phyloP scores from a whole-genome alignment of 2,113 vertebrate species.

The Abramis brama region DNA sequence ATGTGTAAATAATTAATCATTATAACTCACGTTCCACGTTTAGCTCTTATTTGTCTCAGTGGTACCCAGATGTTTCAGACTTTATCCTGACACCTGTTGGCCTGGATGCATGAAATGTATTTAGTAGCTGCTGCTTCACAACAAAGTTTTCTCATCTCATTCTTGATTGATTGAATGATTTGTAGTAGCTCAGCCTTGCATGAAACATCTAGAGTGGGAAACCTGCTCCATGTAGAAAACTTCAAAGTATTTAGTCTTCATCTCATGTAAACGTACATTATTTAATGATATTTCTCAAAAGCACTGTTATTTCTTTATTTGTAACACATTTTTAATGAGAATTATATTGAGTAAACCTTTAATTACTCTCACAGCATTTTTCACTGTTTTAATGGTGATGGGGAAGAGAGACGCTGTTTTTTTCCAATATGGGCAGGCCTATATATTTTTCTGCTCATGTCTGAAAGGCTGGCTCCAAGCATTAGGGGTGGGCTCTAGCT shows the following conservation, averaged over 20 bases:
- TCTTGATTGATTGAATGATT: not conserved
- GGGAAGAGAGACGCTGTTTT: slow-evolving; percentile 66
- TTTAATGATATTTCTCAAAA: not conserved
- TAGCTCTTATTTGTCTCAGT: not conserved
- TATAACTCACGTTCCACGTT: no score
- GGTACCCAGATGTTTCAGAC: not conserved
- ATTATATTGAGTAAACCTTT: not conserved
- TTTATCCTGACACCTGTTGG: not conserved
- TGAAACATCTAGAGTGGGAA: not conserved
- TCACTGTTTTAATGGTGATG: slow-evolving; percentile 67
- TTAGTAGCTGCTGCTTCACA: not conserved
- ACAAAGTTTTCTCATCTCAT: not conserved
- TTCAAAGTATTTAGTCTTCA: not conserved
- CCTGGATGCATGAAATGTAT: slow-evolving; percentile 6
- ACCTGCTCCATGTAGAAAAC: not conserved
- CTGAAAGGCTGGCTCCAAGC: slow-evolving; percentile 86
- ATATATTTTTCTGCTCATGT: slow-evolving; percentile 81
- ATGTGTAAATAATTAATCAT: no score
- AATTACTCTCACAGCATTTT: slow-evolving; percentile 67
- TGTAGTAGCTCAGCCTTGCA: not conserved
- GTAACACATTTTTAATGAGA: not conserved
- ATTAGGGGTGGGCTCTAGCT: slow-evolving; percentile 82
- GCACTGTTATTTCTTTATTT: not conserved
- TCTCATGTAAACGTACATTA: not conserved
- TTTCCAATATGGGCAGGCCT: slow-evolving; percentile 68